Percentiles rank a stretch among this genome's conserved stretches.
Evolutionary conservation across 2,113 vertebrate genomes (phyloP).

Genomic region (Mormoops blainvillei): DNA sequence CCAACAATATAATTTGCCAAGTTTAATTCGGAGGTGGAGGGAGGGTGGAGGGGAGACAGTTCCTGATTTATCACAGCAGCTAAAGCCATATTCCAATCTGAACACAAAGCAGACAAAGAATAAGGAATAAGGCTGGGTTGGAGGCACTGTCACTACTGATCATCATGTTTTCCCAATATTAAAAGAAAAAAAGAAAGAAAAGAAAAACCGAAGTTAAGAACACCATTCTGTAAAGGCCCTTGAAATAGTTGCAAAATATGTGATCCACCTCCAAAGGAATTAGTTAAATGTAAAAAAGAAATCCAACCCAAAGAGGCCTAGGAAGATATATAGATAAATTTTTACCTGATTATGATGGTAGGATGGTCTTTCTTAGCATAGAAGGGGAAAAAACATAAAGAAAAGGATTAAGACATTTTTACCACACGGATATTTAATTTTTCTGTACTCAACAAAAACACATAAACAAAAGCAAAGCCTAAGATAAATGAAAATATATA

Average conservation of each 20-base stretch:
- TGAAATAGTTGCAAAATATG: conserved; percentile 5
- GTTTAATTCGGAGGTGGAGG: conserved; percentile 52
- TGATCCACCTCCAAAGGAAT: neutral
- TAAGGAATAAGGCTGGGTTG: neutral
- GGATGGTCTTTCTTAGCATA: neutral
- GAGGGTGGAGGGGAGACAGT: neutral
- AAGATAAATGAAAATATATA: neutral
- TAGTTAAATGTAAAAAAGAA: neutral
- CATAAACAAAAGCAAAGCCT: neutral
- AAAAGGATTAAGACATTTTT: neutral
- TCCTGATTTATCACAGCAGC: conserved; percentile 56
- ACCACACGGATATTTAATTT: conserved; percentile 3
- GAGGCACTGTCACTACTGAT: neutral
- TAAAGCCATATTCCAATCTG: conserved; percentile 24
- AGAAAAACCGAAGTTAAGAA: neutral
- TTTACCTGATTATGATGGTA: neutral
- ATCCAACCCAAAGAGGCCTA: neutral
- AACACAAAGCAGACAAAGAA: conserved; percentile 36
- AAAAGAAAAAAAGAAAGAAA: neutral
- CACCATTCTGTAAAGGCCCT: neutral
- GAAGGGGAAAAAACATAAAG: neutral
- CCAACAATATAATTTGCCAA: conserved; percentile 70
- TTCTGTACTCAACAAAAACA: conserved; percentile 14
- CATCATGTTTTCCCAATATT: neutral
- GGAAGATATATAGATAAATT: neutral